Evolutionary conservation across 92 coral and sea anemone species (phyloP), one percentile per base, ranked within the genome.

Genomic region (Isaurus tuberculatus): DNA sequence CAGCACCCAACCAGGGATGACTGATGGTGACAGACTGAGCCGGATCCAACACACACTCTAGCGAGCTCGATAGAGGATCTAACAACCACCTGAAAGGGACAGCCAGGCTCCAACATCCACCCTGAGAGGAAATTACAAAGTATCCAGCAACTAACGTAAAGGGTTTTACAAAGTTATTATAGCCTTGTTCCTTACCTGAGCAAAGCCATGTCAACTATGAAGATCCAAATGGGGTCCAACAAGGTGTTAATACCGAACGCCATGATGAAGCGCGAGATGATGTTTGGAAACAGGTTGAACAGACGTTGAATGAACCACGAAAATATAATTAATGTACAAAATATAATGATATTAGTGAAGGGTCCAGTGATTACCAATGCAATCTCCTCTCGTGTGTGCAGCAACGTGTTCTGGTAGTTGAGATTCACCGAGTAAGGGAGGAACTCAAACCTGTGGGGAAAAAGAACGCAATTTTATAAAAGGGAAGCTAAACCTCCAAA

Each of bases 201-300:
- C 55, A 96, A 79, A 5, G 99, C 97, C 42, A 95, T 81, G 55
- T 96, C 99, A 51, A 96, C 99, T 20, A 92, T 75, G 72, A 96
- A 80, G 33, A 96, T 94, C 99, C 99, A 96, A 8, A 94, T 70
- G 4, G 99, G 99, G 75, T 96, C 98, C 48, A 96, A 80, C 81
- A 96, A 53, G 15, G 93, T 90, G 72, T 96, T 96, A 49, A 96
- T 91, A 0, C 98, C 99, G 84, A 79, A 92, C 61, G 99, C 99
- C 98, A 94, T 94, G 71, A 94, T 94, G 78, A 94, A 94, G 49
- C 99, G 92, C 4, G 98, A 95, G 58, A 94, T 64, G 64, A 96
- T 94, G 80, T 90, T 94, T 1, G 99, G 98, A 79, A 92, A 96
- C 27, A 93, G 83, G 9, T 95, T 97, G 83, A 94, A 96, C 65